phyloP scores from a whole-genome alignment of 2,113 vertebrate species.

The Mixornis gularis region DNA sequence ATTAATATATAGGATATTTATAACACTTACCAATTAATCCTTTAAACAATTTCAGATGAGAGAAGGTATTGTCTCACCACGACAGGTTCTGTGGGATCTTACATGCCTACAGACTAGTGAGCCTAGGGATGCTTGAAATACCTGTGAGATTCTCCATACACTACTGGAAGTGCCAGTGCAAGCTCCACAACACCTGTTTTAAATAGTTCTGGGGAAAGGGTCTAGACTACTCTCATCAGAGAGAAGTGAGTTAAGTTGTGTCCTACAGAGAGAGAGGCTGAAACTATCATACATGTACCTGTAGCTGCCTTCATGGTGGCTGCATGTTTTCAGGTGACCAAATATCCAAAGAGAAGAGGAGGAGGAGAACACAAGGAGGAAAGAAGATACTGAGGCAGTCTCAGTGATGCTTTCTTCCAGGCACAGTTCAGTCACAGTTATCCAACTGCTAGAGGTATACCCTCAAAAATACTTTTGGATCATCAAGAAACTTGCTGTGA shows the following conservation, averaged over 20 bases:
- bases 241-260: background rate
- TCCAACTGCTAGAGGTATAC: background rate
- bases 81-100: background rate
- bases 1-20: too few species aligned
- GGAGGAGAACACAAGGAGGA: background rate
- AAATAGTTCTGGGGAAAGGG: background rate
- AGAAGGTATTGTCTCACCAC: background rate
- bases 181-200: background rate
- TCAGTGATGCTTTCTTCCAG: background rate
- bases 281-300: background rate
- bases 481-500: background rate
- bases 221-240: background rate
- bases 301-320: background rate
- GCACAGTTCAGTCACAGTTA: background rate
- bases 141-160: background rate
- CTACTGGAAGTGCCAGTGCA: background rate
- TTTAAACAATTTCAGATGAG: background rate
- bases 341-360: background rate
- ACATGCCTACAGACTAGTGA: background rate
- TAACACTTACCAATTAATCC: background rate
- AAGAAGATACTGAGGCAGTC: background rate
- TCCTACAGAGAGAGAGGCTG: background rate
- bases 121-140: background rate
- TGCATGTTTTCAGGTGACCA: background rate
- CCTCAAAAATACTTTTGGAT: background rate